phyloP scores from a whole-genome alignment of 2,113 vertebrate species.

The Pholis gunnellus region DNA sequence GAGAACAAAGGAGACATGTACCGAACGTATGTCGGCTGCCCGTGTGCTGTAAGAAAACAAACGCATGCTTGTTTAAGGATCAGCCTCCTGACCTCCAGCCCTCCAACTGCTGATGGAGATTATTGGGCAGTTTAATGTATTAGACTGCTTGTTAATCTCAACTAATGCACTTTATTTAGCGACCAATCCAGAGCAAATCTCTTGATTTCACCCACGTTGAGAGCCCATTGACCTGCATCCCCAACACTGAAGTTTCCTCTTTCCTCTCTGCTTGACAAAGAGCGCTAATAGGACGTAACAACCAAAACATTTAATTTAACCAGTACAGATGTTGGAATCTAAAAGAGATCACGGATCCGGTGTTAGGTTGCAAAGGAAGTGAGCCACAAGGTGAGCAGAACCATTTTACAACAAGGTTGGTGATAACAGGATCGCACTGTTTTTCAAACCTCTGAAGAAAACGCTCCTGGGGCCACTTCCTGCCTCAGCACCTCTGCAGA shows the following conservation, averaged over 20 bases:
- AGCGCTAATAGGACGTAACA: background rate
- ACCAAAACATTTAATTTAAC: no score
- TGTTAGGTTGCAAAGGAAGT: background rate
- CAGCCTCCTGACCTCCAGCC: slow-evolving; percentile 43
- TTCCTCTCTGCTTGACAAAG: background rate
- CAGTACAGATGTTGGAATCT: background rate
- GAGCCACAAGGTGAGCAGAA: background rate
- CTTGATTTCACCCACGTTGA: background rate
- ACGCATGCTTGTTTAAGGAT: slow-evolving; percentile 58
- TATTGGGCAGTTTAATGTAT: slow-evolving; percentile 61
- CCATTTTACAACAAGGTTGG: background rate
- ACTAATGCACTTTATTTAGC: slow-evolving; percentile 69
- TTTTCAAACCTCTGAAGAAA: slow-evolving; percentile 15
- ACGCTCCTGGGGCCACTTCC: slow-evolving; percentile 12
- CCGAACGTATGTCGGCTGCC: slow-evolving; percentile 42
- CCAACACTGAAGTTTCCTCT: background rate
- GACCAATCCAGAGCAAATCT: slow-evolving; percentile 38
- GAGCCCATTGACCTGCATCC: slow-evolving; percentile 25
- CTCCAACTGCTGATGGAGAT: slow-evolving; percentile 59
- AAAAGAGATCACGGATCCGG: background rate
- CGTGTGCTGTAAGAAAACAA: slow-evolving; percentile 59
- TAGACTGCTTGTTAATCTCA: slow-evolving; percentile 65
- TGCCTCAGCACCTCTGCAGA: slow-evolving; percentile 13
- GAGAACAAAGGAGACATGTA: slow-evolving; percentile 64
- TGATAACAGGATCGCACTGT: background rate